A percentile compares a stretch with the other conserved stretches of the same genome.
Conservation (phyloP, 2,888 invertebrate genomes). For the Lasioglossum calceatum region DNA sequence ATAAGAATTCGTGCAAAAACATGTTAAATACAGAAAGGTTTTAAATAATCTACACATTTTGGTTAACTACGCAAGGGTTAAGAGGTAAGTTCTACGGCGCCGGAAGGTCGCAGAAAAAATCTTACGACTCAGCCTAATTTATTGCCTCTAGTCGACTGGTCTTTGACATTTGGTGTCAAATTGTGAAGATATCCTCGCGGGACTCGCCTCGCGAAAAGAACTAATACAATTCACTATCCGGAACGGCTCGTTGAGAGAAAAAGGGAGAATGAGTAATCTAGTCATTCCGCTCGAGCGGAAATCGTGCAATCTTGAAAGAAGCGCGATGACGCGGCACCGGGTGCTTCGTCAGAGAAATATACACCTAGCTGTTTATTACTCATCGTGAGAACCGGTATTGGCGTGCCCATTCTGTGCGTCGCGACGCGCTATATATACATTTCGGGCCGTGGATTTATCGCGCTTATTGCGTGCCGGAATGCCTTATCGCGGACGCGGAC, state of each 20-base stretch:
- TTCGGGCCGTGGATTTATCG: constrained; percentile 30
- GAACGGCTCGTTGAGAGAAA: neutral
- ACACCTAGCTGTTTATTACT: neutral
- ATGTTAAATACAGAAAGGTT: too few species aligned
- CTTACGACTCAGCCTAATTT: too few species aligned
- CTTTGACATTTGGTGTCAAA: too few species aligned
- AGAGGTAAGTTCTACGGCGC: too few species aligned
- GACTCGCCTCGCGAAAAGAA: neutral
- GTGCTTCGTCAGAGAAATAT: constrained; percentile 5
- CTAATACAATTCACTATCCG: neutral
- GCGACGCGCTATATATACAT: neutral
- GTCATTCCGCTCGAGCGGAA: neutral
- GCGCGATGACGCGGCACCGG: neutral
- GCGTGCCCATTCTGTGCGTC: neutral
- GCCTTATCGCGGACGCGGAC: constrained; percentile 21
- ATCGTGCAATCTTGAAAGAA: neutral
- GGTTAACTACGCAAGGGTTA: too few species aligned
- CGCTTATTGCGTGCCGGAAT: constrained; percentile 30
- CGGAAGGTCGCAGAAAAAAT: too few species aligned
- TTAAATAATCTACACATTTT: too few species aligned
- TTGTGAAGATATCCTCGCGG: too few species aligned
- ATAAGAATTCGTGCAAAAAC: too few species aligned
- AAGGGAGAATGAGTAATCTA: neutral
- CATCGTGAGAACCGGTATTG: neutral
- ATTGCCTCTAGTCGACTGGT: too few species aligned